phyloP scores from a whole-genome alignment of 35 echinoderm and acorn worm genomes.

The Strongylocentrotus purpuratus region DNA sequence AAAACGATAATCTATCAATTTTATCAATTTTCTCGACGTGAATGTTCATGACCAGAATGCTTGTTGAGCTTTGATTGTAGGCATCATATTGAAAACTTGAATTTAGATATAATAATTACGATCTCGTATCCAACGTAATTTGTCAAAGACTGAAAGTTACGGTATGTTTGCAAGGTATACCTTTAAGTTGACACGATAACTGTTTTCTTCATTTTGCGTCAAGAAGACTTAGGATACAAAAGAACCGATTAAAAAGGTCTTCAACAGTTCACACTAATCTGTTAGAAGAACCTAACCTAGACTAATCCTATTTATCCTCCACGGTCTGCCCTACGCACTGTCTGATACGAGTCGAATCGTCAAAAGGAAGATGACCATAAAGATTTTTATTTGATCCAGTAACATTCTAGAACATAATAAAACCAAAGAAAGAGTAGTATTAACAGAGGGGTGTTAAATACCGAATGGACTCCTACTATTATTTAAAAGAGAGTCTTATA shows the following conservation, averaged over 20 bases:
- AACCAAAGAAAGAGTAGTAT: not conserved
- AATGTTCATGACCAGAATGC: too few species aligned
- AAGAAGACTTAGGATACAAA: not conserved
- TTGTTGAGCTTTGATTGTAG: too few species aligned
- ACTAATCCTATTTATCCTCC: not conserved
- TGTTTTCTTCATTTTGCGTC: not conserved
- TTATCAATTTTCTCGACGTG: too few species aligned
- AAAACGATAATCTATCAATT: too few species aligned
- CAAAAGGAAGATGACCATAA: not conserved
- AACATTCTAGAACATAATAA: not conserved
- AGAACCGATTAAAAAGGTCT: not conserved
- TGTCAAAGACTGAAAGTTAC: too few species aligned
- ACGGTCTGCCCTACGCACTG: not conserved
- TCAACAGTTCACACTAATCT: not conserved
- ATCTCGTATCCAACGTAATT: too few species aligned
- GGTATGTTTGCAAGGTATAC: not conserved
- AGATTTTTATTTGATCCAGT: not conserved
- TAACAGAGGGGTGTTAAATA: too few species aligned
- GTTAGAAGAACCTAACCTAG: not conserved
- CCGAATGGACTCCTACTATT: too few species aligned
- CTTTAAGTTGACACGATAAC: not conserved
- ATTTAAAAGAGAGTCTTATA: too few species aligned
- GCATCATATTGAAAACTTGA: too few species aligned
- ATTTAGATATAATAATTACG: too few species aligned
- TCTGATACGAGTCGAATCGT: not conserved